Conservation (phyloP, 2,888 invertebrate species). For the Criorhina ranunculi region DNA sequence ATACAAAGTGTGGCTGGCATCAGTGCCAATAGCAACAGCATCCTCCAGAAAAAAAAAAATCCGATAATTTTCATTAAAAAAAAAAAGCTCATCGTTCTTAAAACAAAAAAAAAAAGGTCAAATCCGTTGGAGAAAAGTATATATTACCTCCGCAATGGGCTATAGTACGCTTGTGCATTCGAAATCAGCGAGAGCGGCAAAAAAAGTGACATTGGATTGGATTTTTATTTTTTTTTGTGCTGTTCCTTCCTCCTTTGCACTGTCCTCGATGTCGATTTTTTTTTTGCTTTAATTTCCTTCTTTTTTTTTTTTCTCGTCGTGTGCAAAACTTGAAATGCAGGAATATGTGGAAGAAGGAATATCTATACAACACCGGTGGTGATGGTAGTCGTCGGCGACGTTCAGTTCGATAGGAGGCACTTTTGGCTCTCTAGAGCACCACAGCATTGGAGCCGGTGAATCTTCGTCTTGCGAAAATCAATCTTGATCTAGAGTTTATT, state of each 20-base stretch:
- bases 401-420: constrained; percentile 66
- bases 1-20: constrained; percentile 34
- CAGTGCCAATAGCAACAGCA: constrained; percentile 41
- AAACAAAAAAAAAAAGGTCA: constrained; percentile 44
- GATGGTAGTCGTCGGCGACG: constrained; percentile 61
- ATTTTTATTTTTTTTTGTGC: constrained; percentile 38
- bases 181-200: constrained; percentile 72
- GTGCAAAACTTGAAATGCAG: constrained; percentile 76
- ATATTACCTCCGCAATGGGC: constrained; percentile 49
- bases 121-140: constrained; percentile 62
- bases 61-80: constrained; percentile 35
- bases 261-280: constrained; percentile 41
- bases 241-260: constrained; percentile 51
- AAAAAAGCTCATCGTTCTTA: constrained; percentile 11
- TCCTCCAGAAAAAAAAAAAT: constrained; percentile 21
- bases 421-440: constrained; percentile 45
- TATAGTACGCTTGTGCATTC: constrained; percentile 74
- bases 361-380: constrained; percentile 55
- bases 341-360: constrained; percentile 58
- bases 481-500: constrained; percentile 72
- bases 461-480: constrained; percentile 75
- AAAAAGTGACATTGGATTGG: constrained; percentile 75
- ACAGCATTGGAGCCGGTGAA: constrained; percentile 70
- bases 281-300: constrained; percentile 44
- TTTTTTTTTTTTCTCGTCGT: constrained; percentile 54